phyloP scores from a whole-genome alignment of 2,888 invertebrate genomes.

The Carpatolechia fugitivella region DNA sequence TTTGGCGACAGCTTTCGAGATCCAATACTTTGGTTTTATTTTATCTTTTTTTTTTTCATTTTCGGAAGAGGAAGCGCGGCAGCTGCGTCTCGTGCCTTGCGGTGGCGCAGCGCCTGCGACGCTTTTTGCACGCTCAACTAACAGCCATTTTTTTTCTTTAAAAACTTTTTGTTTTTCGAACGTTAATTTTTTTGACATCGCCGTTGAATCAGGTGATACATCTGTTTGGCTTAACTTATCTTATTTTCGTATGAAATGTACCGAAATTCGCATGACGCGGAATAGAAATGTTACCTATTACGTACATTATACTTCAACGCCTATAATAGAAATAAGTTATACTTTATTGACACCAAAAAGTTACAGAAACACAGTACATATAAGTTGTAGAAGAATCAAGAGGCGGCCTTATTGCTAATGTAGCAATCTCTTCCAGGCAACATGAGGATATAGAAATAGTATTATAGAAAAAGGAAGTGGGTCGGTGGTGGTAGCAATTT shows the following conservation, averaged over 20 bases:
- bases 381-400: too few species aligned
- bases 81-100: conserved; percentile 71
- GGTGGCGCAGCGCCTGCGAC: conserved; percentile 45
- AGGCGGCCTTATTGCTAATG: too few species aligned
- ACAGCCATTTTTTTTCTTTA: conserved; percentile 48
- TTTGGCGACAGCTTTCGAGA: conserved; percentile 64
- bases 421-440: too few species aligned
- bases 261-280: too few species aligned
- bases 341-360: too few species aligned
- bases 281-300: too few species aligned
- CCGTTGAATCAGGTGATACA: conserved; percentile 30
- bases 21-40: conserved; percentile 41
- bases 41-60: conserved; percentile 42
- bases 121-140: conserved; percentile 66
- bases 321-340: too few species aligned
- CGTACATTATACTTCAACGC: too few species aligned
- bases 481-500: too few species aligned
- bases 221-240: conserved; percentile 21
- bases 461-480: too few species aligned
- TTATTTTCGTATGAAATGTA: not conserved
- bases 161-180: conserved; percentile 44
- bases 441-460: too few species aligned
- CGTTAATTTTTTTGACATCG: conserved; percentile 36
- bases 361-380: too few species aligned
- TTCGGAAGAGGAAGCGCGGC: conserved; percentile 74